Evolutionary conservation across 2,888 invertebrate genomes (phyloP).

Genomic region (Coleophora flavipennella): DNA sequence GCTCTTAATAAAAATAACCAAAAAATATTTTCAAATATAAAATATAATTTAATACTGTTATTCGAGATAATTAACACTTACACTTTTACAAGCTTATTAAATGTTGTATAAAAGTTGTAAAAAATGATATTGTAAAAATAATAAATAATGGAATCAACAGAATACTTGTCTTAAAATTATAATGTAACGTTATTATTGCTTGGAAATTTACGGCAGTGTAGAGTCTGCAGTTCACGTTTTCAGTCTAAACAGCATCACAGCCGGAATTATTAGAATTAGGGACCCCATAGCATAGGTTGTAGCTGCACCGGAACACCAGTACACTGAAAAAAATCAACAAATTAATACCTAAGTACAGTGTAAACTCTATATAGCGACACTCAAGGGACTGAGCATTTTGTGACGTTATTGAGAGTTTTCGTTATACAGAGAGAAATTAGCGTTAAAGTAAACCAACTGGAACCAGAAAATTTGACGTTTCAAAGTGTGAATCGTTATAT

Average conservation of each 20-base stretch:
- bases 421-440: no score
- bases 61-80: constrained; percentile 29
- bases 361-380: no score
- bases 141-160: constrained; percentile 23
- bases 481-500: no score
- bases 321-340: constrained; percentile 70
- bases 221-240: constrained; percentile 35
- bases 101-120: constrained; percentile 21
- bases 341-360: no score
- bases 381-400: no score
- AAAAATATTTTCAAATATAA: no score
- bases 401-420: no score
- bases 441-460: no score
- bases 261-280: constrained; percentile 81
- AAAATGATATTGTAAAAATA: constrained; percentile 10
- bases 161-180: background rate
- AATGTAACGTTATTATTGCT: constrained; percentile 15
- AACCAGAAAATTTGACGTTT: no score
- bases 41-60: constrained; percentile 40
- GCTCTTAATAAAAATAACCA: no score
- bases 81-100: constrained; percentile 17
- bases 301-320: constrained; percentile 92
- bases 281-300: constrained; percentile 88
- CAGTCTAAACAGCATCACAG: constrained; percentile 74
- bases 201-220: constrained; percentile 20